These are phyloP conservation scores for Darevskia mixta DNA, from an alignment of 2,797 vertebrate genomes.

Conservation along the genomic window DNA sequence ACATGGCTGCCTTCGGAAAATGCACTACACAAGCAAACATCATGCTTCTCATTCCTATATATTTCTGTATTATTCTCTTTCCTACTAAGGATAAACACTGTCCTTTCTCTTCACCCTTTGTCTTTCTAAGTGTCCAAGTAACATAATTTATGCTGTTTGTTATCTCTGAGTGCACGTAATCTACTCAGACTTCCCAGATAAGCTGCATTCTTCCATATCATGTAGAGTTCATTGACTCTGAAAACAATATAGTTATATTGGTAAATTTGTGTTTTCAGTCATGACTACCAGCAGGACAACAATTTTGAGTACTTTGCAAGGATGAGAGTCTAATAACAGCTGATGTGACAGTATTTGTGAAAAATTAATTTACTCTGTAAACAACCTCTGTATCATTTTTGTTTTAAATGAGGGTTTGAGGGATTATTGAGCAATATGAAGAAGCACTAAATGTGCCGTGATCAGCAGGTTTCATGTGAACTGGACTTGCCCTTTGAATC, in stretches of 20 bases:
- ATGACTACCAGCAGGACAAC: slow-evolving; percentile 4
- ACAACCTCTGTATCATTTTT: slow-evolving; percentile 14
- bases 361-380: slow-evolving; percentile 31
- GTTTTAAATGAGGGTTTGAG: slow-evolving; percentile 32
- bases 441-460: neutral
- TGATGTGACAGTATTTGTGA: slow-evolving; percentile 13
- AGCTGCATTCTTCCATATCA: slow-evolving; percentile 3
- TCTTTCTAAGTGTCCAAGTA: neutral
- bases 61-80: slow-evolving; percentile 5
- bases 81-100: neutral
- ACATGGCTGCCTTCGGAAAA: neutral
- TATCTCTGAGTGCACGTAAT: slow-evolving; percentile 3
- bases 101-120: neutral
- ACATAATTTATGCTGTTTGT: neutral
- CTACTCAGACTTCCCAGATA: neutral
- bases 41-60: neutral
- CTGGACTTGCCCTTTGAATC: neutral
- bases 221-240: slow-evolving; percentile 8
- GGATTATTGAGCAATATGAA: slow-evolving; percentile 42
- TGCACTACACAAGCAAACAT: neutral
- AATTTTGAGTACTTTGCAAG: neutral
- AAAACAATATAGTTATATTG: slow-evolving; percentile 21
- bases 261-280: neutral
- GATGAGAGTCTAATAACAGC: slow-evolving; percentile 26
- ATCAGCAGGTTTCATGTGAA: slow-evolving; percentile 27